Conservation (phyloP, 2,888 invertebrate species). For the Periphyllus acericola region DNA sequence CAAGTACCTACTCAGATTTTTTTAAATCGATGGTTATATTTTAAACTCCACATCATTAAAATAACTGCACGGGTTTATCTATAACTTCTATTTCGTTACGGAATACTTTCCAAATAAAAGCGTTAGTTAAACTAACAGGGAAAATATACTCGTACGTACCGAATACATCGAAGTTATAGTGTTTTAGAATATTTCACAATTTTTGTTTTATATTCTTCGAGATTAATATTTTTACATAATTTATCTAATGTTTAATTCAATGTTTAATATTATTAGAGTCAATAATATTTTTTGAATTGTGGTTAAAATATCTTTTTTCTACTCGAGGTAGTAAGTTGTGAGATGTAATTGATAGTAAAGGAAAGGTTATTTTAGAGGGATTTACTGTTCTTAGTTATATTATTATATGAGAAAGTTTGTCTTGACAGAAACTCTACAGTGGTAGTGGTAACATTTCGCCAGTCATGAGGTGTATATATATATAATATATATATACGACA, state of each 20-base stretch:
- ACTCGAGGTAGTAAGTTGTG: neutral
- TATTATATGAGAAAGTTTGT: slow-evolving; percentile 59
- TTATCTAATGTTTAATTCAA: too few species aligned
- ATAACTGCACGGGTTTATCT: too few species aligned
- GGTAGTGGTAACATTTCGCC: slow-evolving; percentile 47
- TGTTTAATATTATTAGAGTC: neutral
- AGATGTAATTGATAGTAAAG: slow-evolving; percentile 28
- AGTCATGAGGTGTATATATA: slow-evolving; percentile 45
- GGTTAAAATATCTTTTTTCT: too few species aligned
- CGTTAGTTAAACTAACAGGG: too few species aligned
- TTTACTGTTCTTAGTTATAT: slow-evolving; percentile 42
- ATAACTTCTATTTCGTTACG: too few species aligned
- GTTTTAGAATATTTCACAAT: too few species aligned
- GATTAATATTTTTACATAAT: too few species aligned
- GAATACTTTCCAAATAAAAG: too few species aligned
- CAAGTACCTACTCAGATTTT: neutral
- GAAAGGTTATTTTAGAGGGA: slow-evolving; percentile 38
- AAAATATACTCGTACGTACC: too few species aligned
- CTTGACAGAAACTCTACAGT: slow-evolving; percentile 38
- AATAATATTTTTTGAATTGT: neutral
- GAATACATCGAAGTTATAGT: too few species aligned
- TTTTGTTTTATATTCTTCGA: too few species aligned
- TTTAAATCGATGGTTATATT: neutral
- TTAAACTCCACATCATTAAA: neutral
- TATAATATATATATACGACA: slow-evolving; percentile 26